Base-by-base conservation (phyloP, 2,888 invertebrate species). In the Aporophyla nigra region DNA sequence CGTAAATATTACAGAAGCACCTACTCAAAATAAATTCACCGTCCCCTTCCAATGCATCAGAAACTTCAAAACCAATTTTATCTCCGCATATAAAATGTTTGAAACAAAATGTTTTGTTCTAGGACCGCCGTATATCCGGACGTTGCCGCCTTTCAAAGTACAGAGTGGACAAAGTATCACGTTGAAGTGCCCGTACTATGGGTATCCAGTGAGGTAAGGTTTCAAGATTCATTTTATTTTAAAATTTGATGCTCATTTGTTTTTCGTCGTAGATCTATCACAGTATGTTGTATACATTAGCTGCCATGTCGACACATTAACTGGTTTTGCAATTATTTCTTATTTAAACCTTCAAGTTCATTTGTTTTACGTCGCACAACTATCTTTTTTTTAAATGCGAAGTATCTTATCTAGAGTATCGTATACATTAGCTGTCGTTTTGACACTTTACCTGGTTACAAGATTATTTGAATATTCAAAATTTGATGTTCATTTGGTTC, bases 181-280 rank as follows among this genome's bases (percentile, higher is more conserved):
- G 63, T 97, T 99, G 75, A 97, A 97, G 85, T 99, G 99, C 94
- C 98, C 98, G 58, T 98, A 98, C 91, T 98, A 98, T 51, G 99
- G 99, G 71, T 98, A 98, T 93, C 99, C 99, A 54, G 97, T 99
- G 82, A 97, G 97, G 93, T 97, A 96, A 82, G 63, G 66, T 59
- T 62, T 71, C 16, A 49, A 24, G 6, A 56, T 21, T 27, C 0
- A 27, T 62, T 53, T 71, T 21, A 9, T 21, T 51, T 70, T 33
- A 33, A 16, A 12, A 14, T 2, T 58, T 51, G 19, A 75, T n/a
- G 3, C 40, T 43, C 7, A 59, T 59, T 59, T 74, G n/a, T n/a
- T n/a, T 61, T 33, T 5, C 2, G 9, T 51, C 5, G 5, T 10
- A 58, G 16, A 43, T 24, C 46, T 21, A 33, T 61, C 21, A 56